Base-by-base conservation (phyloP, 2,888 invertebrate species). In the Nezara viridula region DNA sequence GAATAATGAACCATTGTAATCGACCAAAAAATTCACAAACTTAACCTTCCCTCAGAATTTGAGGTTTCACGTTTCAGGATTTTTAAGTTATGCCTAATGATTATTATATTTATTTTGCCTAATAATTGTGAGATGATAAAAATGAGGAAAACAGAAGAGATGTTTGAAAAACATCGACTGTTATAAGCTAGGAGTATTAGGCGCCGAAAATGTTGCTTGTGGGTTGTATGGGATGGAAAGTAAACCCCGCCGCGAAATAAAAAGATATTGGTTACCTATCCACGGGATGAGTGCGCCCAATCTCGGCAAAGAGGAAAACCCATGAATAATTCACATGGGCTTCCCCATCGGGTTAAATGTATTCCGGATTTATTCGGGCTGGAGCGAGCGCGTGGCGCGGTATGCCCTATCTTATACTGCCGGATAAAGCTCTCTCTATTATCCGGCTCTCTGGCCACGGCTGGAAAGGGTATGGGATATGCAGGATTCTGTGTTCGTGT, bases 311-410 rank as follows among this genome's bases (percentile, higher is more conserved):
- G 32, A 86, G 50, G 24, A 86, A 86, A 86, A 19, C 50, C 86
- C n/a, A 86, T 86, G 86, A 86, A 86, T 86, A 86, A 86, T 86
- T 86, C 86, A 86, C 60, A 4, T 12, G 19, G 16, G 37, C 32
- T n/a, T 60, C 86, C 52, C 86, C 37, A 52, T 86, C 37, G 19
- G 66, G 37, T 19, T 86, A 86, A 86, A 86, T 86, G 52, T 55
- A 86, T 86, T 55, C 86, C 24, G 52, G 86, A 86, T 86, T 86
- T 86, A 86, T 86, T 86, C 60, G n/a, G 37, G 19, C 50, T 55
- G 86, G 37, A 86, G 47, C 86, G 86, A n/a, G 60, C n/a, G 50
- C 52, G 60, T 49, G 60, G 86, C 44, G 12, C n/a, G 44, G 44
- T 44, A 21, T 4, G 16, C 4, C 4, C 19, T 52, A 32, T 19